phyloP scores from a whole-genome alignment of 2,113 vertebrate genomes.

The Physeter macrocephalus region DNA sequence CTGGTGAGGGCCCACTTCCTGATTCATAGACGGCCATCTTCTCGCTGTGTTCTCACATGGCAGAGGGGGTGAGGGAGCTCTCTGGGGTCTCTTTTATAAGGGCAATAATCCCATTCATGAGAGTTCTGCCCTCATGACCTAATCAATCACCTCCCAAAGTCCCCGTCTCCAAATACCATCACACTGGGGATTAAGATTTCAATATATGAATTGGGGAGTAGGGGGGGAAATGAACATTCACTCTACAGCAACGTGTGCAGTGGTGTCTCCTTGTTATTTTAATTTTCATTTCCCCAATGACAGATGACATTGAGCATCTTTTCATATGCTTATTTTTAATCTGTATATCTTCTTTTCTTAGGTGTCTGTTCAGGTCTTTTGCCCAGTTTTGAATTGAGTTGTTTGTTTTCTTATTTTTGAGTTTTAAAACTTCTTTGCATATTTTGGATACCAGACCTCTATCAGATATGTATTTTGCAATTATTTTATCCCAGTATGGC shows the following conservation, averaged over 20 bases:
- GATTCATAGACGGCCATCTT: background rate
- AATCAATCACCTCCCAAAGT: background rate
- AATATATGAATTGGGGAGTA: background rate
- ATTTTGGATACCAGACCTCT: background rate
- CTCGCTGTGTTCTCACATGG: accelerated
- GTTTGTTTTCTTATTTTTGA: background rate
- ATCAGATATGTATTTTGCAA: background rate
- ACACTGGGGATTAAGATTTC: background rate
- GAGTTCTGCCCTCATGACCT: background rate
- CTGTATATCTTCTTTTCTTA: background rate
- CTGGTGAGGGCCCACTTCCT: background rate
- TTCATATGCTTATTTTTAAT: background rate
- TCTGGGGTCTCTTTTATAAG: background rate
- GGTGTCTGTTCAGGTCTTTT: background rate
- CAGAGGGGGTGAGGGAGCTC: background rate
- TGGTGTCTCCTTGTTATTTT: background rate
- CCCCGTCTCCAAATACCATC: background rate
- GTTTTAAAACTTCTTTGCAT: background rate
- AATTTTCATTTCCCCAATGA: background rate
- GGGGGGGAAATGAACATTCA: background rate
- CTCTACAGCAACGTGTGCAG: background rate
- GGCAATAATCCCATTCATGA: background rate
- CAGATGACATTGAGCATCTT: background rate
- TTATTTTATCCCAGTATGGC: background rate
- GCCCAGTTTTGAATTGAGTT: background rate